Base-by-base conservation (phyloP, 2,113 vertebrate genomes). In the Xyrauchen texanus region DNA sequence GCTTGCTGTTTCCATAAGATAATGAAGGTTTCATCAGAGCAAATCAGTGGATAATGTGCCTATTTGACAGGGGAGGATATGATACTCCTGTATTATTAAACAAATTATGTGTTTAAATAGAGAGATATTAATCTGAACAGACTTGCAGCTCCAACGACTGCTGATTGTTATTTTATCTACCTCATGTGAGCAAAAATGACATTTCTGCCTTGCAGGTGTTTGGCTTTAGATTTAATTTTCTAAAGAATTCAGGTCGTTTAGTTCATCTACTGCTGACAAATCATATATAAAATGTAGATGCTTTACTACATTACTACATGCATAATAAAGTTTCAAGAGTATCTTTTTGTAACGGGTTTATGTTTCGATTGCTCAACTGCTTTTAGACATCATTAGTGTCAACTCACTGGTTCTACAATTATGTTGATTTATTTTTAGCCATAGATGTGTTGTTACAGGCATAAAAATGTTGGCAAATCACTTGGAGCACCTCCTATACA, bases 11-110 rank as follows among this genome's bases (percentile, higher is more conserved):
- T 34, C 21, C 21, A 34, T 34, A 67, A 66, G 61, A 67, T 60
- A 80, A 80, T 67, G 42, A 72, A 64, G 12, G 34, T 81, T 66
- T 6, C 46, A 53, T 62, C 58, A 16, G 15, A 65, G 69, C 60
- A 73, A 34, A 79, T 13, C 68, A 79, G 47, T 64, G 51, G 42
- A 11, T 57, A 57, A 46, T 52, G 11, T 79, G n/a, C 58, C 65
- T 10, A 45, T 70, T 47, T 65, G 61, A 72, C 49, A 55, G 51
- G 53, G 10, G 21, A 46, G n/a, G 5, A 45, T n/a, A 51, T 42
- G 55, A 69, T 61, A 55, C 58, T 21, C 45, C 12, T 75, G 12
- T 65, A 55, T 65, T 45, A 76, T 76, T 65, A 42, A 44, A 53
- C 49, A 76, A 66, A 55, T 62, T 47, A 64, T 45, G 47, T 49